These are phyloP conservation scores for Catamblyrhynchus diadema DNA, from an alignment of 2,797 vertebrate genomes.

Conservation along the genomic window DNA sequence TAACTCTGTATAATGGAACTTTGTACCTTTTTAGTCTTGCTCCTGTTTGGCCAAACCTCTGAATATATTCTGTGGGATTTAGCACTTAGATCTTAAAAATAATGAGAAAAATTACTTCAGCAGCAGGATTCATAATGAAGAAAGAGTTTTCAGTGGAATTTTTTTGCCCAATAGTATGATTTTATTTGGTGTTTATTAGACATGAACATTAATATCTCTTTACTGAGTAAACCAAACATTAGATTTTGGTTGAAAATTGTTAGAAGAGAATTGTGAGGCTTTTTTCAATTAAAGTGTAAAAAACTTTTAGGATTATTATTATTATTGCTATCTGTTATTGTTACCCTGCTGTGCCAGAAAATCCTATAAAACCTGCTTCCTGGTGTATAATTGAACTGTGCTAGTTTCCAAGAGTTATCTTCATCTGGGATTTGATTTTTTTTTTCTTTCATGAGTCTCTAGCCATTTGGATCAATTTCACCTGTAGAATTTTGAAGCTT, in stretches of 20 bases:
- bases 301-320: background rate
- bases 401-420: background rate
- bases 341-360: background rate
- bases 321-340: background rate
- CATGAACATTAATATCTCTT: background rate
- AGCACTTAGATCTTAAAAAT: background rate
- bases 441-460: background rate
- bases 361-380: background rate
- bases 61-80: background rate
- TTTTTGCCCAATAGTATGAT: background rate
- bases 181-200: background rate
- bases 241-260: background rate
- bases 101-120: background rate
- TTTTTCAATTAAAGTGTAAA: background rate
- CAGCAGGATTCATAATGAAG: background rate
- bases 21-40: background rate
- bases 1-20: background rate
- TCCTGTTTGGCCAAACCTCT: background rate
- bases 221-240: background rate
- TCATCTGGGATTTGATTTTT: background rate
- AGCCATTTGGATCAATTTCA: background rate
- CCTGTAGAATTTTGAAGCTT: background rate
- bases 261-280: background rate
- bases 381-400: background rate
- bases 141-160: background rate